These are phyloP conservation scores for Poeciliopsis turneri DNA, from an alignment of 2,797 vertebrate species.

Conservation along the genomic window DNA sequence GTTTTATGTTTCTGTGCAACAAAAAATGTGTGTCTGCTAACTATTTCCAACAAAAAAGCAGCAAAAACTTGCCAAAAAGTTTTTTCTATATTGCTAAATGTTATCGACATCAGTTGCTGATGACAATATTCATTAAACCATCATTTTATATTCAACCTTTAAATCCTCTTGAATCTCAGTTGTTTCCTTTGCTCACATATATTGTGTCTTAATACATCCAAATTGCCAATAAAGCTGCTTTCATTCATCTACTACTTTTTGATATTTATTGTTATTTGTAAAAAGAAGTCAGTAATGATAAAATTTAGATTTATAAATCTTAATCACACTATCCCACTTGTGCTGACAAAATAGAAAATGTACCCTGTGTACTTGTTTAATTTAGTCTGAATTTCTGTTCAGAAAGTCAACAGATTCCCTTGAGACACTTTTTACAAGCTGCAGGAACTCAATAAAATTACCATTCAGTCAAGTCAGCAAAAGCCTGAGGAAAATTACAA, in stretches of 20 bases:
- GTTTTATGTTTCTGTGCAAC: background rate
- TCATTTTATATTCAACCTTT: background rate
- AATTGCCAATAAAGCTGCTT: slow-evolving; percentile 8
- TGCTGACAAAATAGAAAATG: background rate
- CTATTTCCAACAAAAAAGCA: background rate
- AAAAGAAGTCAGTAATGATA: background rate
- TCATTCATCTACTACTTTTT: background rate
- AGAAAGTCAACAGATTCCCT: background rate
- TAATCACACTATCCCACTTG: background rate
- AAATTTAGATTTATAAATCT: background rate
- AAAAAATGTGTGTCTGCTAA: background rate
- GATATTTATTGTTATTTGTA: background rate
- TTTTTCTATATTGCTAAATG: background rate
- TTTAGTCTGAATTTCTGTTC: background rate
- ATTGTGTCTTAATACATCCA: background rate
- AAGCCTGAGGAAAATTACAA: background rate
- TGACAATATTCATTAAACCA: background rate
- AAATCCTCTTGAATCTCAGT: background rate
- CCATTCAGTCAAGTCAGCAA: background rate
- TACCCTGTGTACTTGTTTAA: background rate
- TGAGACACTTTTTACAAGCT: background rate
- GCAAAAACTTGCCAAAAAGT: background rate
- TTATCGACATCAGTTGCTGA: background rate
- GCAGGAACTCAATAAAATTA: slow-evolving; percentile 1
- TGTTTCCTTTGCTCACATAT: background rate